Evolutionary conservation across 2,888 invertebrate genomes (phyloP), one percentile per base, ranked within the genome.

Genomic region (Dynastes grantii): DNA sequence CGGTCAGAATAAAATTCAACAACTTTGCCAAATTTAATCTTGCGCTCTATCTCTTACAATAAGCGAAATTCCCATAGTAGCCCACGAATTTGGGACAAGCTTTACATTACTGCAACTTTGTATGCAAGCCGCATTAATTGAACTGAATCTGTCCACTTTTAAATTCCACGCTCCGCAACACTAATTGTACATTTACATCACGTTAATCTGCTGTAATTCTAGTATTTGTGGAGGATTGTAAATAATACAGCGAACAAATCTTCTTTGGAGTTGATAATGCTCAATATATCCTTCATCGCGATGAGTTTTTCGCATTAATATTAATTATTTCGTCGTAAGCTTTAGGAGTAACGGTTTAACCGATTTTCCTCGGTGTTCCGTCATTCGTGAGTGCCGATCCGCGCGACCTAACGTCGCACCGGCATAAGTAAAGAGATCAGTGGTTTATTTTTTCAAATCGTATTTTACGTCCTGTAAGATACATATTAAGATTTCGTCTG

Each of bases 401-500:
- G 29, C 29, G 29, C 49, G 51, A 27, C 13, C 49, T 40, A 40
- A 40, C 37, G 37, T 37, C 37, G 58, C 22, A 6, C 22, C 22
- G n/a, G 4, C 55, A 32, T 55, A 37, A 22, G 40, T 73, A 73
- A 58, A 73, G 40, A 40, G 58, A 73, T 61, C 58, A 58, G 58
- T 40, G 73, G 73, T 58, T 53, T 58, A 40, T 40, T 73, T 16
- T 40, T 58, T 16, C 40, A 58, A 16, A 58, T 58, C 40, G 58
- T 58, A 58, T 58, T 73, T 73, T 73, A 73, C 22, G 58, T 73
- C 58, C 40, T 58, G 58, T 73, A 73, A 73, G 58, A 58, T 40
- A 73, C 73, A 58, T 73, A 73, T 73, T 73, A 73, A 73, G 73
- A 73, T 58, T 73, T 58, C 58, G 58, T 58, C 58, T 73, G 58